These are phyloP conservation scores for Polypedilum pembai DNA, from an alignment of 1,140 invertebrate species.

Conservation along the genomic window DNA sequence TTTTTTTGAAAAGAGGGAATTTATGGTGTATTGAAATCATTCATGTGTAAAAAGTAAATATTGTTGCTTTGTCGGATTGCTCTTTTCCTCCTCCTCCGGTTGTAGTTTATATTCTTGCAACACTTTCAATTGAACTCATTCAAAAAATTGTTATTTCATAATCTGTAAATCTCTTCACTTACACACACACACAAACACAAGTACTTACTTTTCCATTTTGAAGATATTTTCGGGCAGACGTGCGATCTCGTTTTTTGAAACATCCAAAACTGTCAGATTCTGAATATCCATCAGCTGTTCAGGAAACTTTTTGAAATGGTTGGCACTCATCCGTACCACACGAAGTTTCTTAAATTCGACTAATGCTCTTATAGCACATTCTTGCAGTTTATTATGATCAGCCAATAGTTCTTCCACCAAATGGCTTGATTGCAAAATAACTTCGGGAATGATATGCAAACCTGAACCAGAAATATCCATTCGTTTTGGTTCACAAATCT, in stretches of 20 bases:
- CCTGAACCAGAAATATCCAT: constrained; percentile 45
- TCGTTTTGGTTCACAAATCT: constrained; percentile 40
- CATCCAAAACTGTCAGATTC: constrained; percentile 54
- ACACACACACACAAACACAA: not conserved
- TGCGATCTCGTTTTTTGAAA: constrained; percentile 60
- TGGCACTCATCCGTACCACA: constrained; percentile 51
- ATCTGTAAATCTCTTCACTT: not conserved
- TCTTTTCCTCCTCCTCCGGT: not conserved
- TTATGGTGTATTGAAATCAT: constrained; percentile 27
- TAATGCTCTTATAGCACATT: constrained; percentile 39
- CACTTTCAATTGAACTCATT: constrained; percentile 24
- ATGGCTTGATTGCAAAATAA: constrained; percentile 35
- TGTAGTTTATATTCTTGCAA: not conserved
- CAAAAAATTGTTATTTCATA: not conserved
- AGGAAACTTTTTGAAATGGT: constrained; percentile 52
- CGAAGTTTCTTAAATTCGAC: constrained; percentile 47
- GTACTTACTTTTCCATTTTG: constrained; percentile 56
- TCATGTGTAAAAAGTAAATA: constrained; percentile 25
- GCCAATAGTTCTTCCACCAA: constrained; percentile 50
- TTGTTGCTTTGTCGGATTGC: not conserved
- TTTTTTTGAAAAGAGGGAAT: not conserved
- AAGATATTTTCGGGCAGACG: constrained; percentile 54
- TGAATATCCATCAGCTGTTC: constrained; percentile 50
- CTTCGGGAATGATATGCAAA: constrained; percentile 42
- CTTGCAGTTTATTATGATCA: constrained; percentile 47